Base-by-base conservation (phyloP, 1,140 invertebrate species). In the Polypedilum vanderplanki region DNA sequence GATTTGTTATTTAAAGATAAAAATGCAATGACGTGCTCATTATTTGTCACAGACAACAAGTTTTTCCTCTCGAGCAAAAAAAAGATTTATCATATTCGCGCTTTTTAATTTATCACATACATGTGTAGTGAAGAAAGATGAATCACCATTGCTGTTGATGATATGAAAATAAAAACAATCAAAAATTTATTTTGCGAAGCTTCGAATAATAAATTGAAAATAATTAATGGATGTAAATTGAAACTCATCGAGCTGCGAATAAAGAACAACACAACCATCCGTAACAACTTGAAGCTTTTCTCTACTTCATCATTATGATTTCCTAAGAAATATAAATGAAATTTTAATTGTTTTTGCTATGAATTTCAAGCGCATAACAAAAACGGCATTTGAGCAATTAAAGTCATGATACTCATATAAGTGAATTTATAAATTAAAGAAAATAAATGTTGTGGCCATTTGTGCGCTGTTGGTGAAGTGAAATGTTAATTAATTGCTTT, bases 301-400 rank as follows among this genome's bases (percentile, higher is more conserved):
- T 57, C 46, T 4, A 3, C 12, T 57, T 57, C n/a, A 57, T n/a
- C 65, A 18, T 33, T 33, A 70, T 70, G 65, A 18, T 70, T 70
- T 18, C 65, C 18, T 20, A 20, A 20, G 65, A 70, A 70, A 70
- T 70, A n/a, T 9, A 70, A 70, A 70, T 70, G 46, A 70, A 70
- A 22, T 70, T 70, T 70, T 70, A 70, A 70, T 70, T 70, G 65
- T 17, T 70, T 70, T 70, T 70, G 5, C 65, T 20, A 22, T 70
- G 17, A 70, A 57, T n/a, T 57, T 57, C n/a, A 12, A 57, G n/a
- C 24, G 24, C 24, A 57, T 12, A 57, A 57, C 12, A 15, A 57
- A 33, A 57, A 57, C 46, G 46, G 46, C 46, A 57, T 57, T 57
- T n/a, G 46, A 57, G 46, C 46, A 57, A 57, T 57, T 57, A 57